Evolutionary conservation across 2,888 invertebrate genomes (phyloP).

Genomic region (Gnatocerus cornutus): DNA sequence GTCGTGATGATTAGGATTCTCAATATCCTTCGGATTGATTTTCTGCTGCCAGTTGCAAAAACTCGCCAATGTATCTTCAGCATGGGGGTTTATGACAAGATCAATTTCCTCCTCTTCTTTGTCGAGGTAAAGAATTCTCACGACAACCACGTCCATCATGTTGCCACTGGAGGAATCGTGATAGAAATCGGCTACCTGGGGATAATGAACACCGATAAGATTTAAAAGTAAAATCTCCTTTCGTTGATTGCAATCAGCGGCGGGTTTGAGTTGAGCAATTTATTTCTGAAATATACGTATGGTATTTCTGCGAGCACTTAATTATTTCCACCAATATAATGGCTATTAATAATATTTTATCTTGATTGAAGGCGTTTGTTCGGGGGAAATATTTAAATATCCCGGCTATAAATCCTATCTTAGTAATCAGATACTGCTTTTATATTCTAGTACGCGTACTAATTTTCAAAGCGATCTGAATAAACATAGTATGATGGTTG

Average conservation of each 20-base stretch:
- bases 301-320: slow-evolving; percentile 37
- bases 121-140: slow-evolving; percentile 74
- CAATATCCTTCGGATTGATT: slow-evolving; percentile 74
- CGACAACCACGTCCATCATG: slow-evolving; percentile 75
- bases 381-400: slow-evolving; percentile 44
- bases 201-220: slow-evolving; percentile 16
- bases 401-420: slow-evolving; percentile 40
- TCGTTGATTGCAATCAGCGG: slow-evolving; percentile 23
- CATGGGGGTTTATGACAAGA: slow-evolving; percentile 71
- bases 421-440: slow-evolving; percentile 45
- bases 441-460: slow-evolving; percentile 37
- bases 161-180: slow-evolving; percentile 73
- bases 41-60: slow-evolving; percentile 79
- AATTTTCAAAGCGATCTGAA: slow-evolving; percentile 37
- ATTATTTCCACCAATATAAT: slow-evolving; percentile 41
- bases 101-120: slow-evolving; percentile 74
- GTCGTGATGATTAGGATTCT: slow-evolving; percentile 77
- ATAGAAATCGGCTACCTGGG: slow-evolving; percentile 70
- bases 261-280: slow-evolving; percentile 7
- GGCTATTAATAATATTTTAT: slow-evolving; percentile 45
- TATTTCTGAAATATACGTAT: slow-evolving; percentile 28
- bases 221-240: slow-evolving; percentile 28
- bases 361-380: slow-evolving; percentile 33
- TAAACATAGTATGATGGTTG: slow-evolving; percentile 32
- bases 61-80: slow-evolving; percentile 75